A percentile compares a stretch with the other conserved stretches of the same genome.
Evolutionary conservation across 2,113 vertebrate genomes (phyloP).

Genomic region (Rhombomys opimus): DNA sequence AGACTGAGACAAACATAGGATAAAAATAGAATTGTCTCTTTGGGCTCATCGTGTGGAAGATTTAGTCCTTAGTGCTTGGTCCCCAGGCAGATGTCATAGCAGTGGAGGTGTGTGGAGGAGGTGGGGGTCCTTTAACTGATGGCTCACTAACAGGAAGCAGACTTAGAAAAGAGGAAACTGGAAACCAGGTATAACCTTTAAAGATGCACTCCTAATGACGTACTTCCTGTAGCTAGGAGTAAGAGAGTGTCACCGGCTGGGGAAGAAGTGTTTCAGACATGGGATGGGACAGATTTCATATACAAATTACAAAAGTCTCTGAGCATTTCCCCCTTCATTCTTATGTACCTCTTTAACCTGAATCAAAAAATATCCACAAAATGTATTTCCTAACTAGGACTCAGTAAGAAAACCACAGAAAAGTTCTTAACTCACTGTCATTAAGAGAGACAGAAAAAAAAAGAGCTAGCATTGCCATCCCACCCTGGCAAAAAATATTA

Average conservation of each 20-base stretch:
- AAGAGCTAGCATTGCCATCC: rapidly evolving
- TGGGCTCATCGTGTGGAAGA: not conserved
- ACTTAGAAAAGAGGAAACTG: not conserved
- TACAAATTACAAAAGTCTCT: not conserved
- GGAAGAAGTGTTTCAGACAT: not conserved
- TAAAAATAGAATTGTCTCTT: not conserved
- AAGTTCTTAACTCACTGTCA: not conserved
- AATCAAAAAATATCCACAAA: not conserved
- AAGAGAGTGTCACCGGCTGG: not conserved
- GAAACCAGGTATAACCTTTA: not conserved
- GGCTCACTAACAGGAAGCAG: not conserved
- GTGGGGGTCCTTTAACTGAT: not conserved
- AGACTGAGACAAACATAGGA: not conserved
- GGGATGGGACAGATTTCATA: not conserved
- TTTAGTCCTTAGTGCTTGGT: not conserved
- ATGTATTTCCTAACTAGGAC: not conserved
- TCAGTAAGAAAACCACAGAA: not conserved
- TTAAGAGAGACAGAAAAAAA: not conserved
- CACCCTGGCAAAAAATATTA: not conserved
- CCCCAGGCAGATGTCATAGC: not conserved
- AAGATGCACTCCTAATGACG: not conserved
- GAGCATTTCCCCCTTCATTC: not conserved
- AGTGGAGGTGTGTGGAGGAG: too few relatives aligned
- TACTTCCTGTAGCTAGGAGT: not conserved
- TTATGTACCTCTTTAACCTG: not conserved